A percentile compares a stretch with the other conserved stretches of the same genome.
phyloP scores from a whole-genome alignment of 92 coral and sea anemone species.

The Blastomussa wellsi region DNA sequence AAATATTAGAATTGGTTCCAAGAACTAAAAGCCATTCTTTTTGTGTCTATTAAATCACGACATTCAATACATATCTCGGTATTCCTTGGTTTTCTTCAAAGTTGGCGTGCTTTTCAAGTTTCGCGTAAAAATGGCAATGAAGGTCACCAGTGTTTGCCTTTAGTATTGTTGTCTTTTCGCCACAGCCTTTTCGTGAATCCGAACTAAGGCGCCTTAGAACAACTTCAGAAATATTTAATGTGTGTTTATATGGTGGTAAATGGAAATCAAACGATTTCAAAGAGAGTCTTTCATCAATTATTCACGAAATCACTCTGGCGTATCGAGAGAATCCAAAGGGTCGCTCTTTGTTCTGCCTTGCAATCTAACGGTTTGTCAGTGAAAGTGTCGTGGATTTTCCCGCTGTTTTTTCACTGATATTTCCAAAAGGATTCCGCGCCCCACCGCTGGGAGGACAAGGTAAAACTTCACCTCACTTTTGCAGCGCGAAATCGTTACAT shows the following conservation, averaged over 20 bases:
- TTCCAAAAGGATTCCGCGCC: background rate
- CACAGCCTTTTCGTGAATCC: background rate
- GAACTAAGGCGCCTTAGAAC: constrained; percentile 8
- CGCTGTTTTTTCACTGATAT: constrained; percentile 22
- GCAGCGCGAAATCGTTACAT: constrained; percentile 8
- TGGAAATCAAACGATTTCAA: constrained; percentile 55
- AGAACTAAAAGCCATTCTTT: constrained; percentile 4
- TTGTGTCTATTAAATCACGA: constrained; percentile 1
- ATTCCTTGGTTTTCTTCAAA: background rate
- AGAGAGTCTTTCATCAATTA: constrained; percentile 41
- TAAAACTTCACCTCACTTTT: background rate
- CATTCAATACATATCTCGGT: background rate
- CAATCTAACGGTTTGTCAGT: constrained; percentile 38
- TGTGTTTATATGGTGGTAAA: constrained; percentile 43
- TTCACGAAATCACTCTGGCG: constrained; percentile 49
- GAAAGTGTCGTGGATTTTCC: background rate
- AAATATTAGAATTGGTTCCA: constrained; percentile 1
- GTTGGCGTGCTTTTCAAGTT: constrained; percentile 11
- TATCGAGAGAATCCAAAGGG: constrained; percentile 33
- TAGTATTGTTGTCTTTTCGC: background rate
- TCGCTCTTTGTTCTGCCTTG: constrained; percentile 36
- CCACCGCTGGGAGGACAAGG: constrained; percentile 21
- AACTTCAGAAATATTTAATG: constrained; percentile 45
- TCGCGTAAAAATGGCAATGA: too few relatives aligned
- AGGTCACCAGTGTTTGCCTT: background rate